Base-by-base conservation (phyloP, 35 echinoderm and acorn worm species). In the Heliocidaris tuberculata region DNA sequence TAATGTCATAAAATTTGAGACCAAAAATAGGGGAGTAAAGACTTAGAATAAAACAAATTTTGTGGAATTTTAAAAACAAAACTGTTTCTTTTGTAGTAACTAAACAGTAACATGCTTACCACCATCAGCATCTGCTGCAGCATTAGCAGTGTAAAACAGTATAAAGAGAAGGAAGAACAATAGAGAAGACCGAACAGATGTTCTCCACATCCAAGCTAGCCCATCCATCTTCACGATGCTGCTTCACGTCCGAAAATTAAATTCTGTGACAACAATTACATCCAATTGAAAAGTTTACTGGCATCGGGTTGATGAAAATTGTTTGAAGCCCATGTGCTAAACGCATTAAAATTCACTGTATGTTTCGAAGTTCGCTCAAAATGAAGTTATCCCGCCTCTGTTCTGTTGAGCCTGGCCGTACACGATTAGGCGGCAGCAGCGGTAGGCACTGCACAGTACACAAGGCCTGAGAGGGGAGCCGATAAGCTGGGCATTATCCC, bases 221-320 rank as follows among this genome's bases (percentile, higher is more conserved):
- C 47, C 87, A 89, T 89, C 87, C 87, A 89, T 89, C 87, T 47
- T 48, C 47, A 48, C 87, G 9, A 89, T 48, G 87, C 29, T 89
- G 31, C 27, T 78, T 78, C 65, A 78, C 65, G 21, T 78, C 65
- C 27, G 21, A 78, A 78, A 78, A 78, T 78, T 78, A 78, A 78
- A 78, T 78, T 78, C 27, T 78, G 60, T 27, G 65, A 78, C 65
- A 78, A 78, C 27, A 78, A 78, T 78, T 78, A 78, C 65, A 78
- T n/a, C 65, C 65, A 78, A 78, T 27, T 27, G 65, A 78, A 78
- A 78, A n/a, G 65, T 78, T 78, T 78, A 78, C 27, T 78, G 65
- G 65, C 65, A 78, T n/a, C 65, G 27, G 17, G 65, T 78, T 27
- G 65, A 78, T n/a, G 65, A 78, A n/a, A 78, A 78, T 78, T 78